These are phyloP conservation scores for Acanthurus lineatus DNA, from an alignment of 2,797 vertebrate genomes.

Conservation along the genomic window DNA sequence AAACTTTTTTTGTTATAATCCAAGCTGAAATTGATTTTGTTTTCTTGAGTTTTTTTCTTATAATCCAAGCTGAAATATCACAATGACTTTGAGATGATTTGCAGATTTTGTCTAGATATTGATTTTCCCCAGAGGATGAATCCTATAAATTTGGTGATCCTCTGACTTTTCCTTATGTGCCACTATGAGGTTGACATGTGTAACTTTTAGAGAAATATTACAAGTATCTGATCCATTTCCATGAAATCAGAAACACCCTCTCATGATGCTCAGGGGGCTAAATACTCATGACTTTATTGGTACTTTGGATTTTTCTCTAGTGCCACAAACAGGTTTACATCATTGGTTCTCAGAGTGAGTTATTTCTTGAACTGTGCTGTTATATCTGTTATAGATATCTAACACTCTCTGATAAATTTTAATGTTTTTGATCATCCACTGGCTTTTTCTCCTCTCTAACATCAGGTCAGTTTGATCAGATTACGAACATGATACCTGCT, in stretches of 20 bases:
- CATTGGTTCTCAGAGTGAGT: background rate
- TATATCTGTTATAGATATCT: background rate
- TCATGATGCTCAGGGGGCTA: background rate
- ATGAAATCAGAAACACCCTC: background rate
- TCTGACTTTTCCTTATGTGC: background rate
- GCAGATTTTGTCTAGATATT: background rate
- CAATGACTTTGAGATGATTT: constrained; percentile 1
- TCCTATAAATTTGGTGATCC: background rate
- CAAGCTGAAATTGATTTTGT: background rate
- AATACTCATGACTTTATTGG: background rate
- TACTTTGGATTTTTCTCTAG: background rate
- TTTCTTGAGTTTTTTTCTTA: background rate
- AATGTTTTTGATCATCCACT: background rate
- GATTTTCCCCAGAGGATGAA: background rate
- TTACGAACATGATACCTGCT: background rate
- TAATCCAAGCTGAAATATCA: constrained; percentile 14
- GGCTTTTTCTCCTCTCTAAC: background rate
- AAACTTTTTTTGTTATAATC: background rate
- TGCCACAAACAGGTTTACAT: background rate
- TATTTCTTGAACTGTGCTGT: background rate
- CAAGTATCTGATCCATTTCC: background rate
- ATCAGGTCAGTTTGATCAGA: background rate
- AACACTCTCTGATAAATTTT: background rate
- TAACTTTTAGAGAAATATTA: background rate
- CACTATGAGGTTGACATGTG: background rate